A percentile compares a stretch with the other conserved stretches of the same genome.
These are phyloP conservation scores for Copsychus sechellarum DNA, from an alignment of 2,113 vertebrate species.

Conservation along the genomic window DNA sequence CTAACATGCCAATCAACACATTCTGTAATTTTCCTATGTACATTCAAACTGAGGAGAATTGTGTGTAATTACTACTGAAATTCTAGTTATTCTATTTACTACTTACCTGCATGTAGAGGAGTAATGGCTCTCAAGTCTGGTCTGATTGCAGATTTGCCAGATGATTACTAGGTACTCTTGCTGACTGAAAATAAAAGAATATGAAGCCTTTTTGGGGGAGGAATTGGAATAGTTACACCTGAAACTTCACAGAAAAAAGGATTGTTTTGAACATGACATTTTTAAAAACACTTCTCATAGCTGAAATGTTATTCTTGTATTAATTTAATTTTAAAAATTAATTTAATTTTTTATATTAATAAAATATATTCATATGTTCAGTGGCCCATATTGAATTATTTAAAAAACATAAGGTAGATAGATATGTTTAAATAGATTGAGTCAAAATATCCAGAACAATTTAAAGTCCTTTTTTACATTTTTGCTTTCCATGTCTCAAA, in stretches of 20 bases:
- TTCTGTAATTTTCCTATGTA: neutral
- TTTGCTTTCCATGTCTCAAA: neutral
- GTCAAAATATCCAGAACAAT: neutral
- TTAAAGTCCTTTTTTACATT: neutral
- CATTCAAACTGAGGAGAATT: neutral
- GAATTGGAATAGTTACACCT: neutral
- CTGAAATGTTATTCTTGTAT: neutral
- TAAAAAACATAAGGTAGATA: neutral
- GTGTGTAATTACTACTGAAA: neutral
- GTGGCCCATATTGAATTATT: neutral
- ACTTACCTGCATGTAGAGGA: neutral
- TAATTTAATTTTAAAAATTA: neutral
- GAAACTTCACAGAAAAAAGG: neutral
- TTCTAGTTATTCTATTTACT: neutral
- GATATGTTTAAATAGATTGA: neutral
- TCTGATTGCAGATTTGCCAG: neutral
- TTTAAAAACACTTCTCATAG: neutral
- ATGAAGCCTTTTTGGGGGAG: neutral
- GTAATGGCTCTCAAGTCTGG: neutral
- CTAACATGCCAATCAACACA: neutral
- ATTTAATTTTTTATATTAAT: neutral
- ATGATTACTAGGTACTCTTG: neutral
- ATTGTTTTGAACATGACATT: neutral
- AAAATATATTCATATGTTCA: neutral
- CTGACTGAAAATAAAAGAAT: neutral